Percentiles rank a stretch among this genome's conserved stretches.
phyloP scores from a whole-genome alignment of 30 jellyfish, hydroid and myxozoan genomes.

The Aurelia aurita region DNA sequence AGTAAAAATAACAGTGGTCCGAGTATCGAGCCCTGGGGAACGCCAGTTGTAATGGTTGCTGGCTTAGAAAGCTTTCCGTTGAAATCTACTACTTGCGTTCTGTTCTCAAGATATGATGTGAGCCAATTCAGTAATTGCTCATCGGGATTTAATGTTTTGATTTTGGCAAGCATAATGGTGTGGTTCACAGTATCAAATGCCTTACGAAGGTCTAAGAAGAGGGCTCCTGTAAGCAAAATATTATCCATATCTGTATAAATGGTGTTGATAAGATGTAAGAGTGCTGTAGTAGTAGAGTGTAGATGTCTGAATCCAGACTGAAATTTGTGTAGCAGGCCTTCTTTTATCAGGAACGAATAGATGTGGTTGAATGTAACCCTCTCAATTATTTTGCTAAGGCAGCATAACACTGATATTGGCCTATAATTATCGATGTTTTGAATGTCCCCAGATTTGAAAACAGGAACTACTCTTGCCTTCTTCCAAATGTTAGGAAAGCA shows the following conservation, averaged over 20 bases:
- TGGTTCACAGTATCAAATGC: too few species aligned
- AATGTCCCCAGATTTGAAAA: too few species aligned
- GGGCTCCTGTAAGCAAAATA: too few species aligned
- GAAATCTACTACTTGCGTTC: constrained; percentile 13
- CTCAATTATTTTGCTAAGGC: constrained; percentile 26
- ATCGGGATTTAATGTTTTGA: too few species aligned
- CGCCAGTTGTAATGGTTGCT: constrained; percentile 15
- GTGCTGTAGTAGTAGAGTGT: constrained; percentile 43
- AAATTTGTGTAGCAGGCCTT: constrained; percentile 5
- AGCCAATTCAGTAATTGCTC: constrained; percentile 1
- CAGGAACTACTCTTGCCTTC: too few species aligned
- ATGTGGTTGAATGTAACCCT: constrained; percentile 25
- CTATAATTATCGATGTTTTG: too few species aligned
- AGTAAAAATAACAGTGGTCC: too few species aligned
- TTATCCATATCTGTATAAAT: too few species aligned
- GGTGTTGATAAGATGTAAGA: constrained; percentile 5
- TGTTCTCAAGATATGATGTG: neutral
- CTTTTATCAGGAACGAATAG: constrained; percentile 23
- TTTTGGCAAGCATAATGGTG: too few species aligned
- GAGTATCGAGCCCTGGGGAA: constrained; percentile 23
- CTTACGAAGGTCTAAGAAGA: too few species aligned
- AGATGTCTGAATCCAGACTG: constrained; percentile 21
- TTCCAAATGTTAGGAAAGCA: too few species aligned
- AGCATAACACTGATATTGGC: too few species aligned
- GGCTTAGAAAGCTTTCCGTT: neutral